Evolutionary conservation across 2,888 invertebrate species (phyloP).

Genomic region (Eugnorisma glareosa): DNA sequence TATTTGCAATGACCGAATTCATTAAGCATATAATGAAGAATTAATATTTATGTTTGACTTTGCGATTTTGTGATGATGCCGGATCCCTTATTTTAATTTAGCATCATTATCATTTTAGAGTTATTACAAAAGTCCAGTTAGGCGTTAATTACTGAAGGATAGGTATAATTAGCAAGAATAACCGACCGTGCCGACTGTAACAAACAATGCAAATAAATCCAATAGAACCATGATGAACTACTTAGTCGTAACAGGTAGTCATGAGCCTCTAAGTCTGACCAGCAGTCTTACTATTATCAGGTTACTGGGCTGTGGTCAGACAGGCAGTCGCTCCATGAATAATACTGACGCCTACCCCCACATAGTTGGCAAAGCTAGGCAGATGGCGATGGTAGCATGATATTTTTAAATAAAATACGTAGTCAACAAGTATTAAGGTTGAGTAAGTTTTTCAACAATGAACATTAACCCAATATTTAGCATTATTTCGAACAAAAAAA

Average conservation of each 20-base stretch:
- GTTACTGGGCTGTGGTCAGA: too few species aligned
- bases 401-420: background rate
- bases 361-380: too few species aligned
- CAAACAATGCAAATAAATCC: background rate
- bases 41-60: conserved; percentile 6
- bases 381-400: background rate
- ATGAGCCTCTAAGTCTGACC: too few species aligned
- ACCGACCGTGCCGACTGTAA: background rate
- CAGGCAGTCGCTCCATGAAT: too few species aligned
- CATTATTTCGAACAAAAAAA: too few species aligned
- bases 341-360: too few species aligned
- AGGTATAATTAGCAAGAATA: background rate
- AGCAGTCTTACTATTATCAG: too few species aligned
- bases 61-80: conserved; percentile 9
- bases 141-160: background rate
- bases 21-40: background rate
- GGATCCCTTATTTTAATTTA: background rate
- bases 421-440: background rate
- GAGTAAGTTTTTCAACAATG: too few species aligned
- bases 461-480: too few species aligned
- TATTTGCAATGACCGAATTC: conserved; percentile 9
- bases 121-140: background rate
- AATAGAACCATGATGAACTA: background rate
- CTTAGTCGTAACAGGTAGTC: too few species aligned
- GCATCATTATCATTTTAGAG: background rate